A percentile compares a stretch with the other conserved stretches of the same genome.
These are phyloP conservation scores for Calliscelio sp. DNA, from an alignment of 2,888 invertebrate species.

Conservation along the genomic window DNA sequence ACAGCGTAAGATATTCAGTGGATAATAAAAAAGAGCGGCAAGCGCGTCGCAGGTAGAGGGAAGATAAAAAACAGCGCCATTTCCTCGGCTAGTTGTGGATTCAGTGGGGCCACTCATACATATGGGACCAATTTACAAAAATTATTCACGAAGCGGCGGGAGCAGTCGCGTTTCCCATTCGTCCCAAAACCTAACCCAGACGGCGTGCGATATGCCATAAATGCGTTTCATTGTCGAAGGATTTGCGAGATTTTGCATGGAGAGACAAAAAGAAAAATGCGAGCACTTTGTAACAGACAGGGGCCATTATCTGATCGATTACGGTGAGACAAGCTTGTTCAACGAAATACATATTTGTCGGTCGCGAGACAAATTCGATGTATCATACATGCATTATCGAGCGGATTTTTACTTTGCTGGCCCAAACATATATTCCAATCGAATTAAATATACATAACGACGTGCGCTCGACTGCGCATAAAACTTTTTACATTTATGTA, in stretches of 20 bases:
- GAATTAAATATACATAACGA: slow-evolving; percentile 38
- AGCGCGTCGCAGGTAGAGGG: slow-evolving; percentile 37
- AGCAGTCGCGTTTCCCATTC: too few species aligned
- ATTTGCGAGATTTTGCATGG: slow-evolving; percentile 74
- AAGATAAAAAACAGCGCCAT: slow-evolving; percentile 72
- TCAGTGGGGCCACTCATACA: too few species aligned
- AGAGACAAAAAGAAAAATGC: slow-evolving; percentile 70
- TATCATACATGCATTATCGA: slow-evolving; percentile 33
- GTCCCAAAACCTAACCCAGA: slow-evolving; percentile 69
- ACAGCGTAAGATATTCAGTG: slow-evolving; percentile 67
- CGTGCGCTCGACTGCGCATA: not conserved
- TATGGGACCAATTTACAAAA: too few species aligned
- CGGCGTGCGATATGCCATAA: slow-evolving; percentile 73
- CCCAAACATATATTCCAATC: slow-evolving; percentile 15
- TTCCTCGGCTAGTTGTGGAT: slow-evolving; percentile 74
- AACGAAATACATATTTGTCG: slow-evolving; percentile 50
- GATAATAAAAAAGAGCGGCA: slow-evolving; percentile 64
- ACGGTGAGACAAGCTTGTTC: slow-evolving; percentile 48
- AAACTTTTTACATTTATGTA: slow-evolving; percentile 27
- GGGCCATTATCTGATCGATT: slow-evolving; percentile 72
- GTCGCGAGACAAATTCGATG: slow-evolving; percentile 13
- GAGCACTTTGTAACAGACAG: slow-evolving; percentile 65
- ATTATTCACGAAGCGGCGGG: too few species aligned
- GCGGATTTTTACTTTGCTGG: slow-evolving; percentile 8
- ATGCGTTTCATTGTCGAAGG: slow-evolving; percentile 77